Evolutionary conservation across 2,797 vertebrate genomes (phyloP).

Genomic region (Acrocephalus scirpaceus): DNA sequence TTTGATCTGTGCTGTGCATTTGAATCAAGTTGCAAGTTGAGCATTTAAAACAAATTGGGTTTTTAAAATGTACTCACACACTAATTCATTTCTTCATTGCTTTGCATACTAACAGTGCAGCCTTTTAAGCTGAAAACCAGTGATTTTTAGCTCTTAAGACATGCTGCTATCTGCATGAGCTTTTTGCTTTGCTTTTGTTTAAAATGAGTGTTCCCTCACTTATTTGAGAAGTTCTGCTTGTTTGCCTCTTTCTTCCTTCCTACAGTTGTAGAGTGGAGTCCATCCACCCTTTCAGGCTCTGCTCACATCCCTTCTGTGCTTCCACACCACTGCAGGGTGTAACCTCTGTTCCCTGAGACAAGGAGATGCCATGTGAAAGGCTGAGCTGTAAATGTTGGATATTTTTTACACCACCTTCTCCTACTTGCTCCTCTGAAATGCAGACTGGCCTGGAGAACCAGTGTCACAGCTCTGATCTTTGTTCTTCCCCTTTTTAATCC

Average conservation of each 20-base stretch:
- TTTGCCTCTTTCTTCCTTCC: background rate
- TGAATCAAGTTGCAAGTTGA: background rate
- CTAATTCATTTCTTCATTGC: background rate
- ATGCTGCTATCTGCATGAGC: fast-evolving
- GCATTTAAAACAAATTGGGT: background rate
- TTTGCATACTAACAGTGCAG: background rate
- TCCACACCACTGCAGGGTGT: background rate
- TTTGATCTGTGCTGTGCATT: background rate
- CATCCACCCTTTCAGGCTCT: background rate
- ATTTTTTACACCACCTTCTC: background rate
- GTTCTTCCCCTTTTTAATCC: background rate
- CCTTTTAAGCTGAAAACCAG: background rate
- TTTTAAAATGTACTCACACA: background rate
- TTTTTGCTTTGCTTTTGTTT: background rate
- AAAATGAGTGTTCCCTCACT: background rate
- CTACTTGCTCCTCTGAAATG: background rate
- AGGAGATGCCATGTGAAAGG: background rate
- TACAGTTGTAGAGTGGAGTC: background rate
- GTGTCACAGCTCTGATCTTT: background rate
- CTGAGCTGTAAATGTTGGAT: background rate
- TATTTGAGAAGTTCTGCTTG: background rate
- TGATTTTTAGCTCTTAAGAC: background rate
- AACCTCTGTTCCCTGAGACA: background rate
- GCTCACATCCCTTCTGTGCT: background rate
- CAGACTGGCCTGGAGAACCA: background rate